Evolutionary conservation across 2,113 vertebrate species (phyloP).

Genomic region (Nothoprocta pentlandii): DNA sequence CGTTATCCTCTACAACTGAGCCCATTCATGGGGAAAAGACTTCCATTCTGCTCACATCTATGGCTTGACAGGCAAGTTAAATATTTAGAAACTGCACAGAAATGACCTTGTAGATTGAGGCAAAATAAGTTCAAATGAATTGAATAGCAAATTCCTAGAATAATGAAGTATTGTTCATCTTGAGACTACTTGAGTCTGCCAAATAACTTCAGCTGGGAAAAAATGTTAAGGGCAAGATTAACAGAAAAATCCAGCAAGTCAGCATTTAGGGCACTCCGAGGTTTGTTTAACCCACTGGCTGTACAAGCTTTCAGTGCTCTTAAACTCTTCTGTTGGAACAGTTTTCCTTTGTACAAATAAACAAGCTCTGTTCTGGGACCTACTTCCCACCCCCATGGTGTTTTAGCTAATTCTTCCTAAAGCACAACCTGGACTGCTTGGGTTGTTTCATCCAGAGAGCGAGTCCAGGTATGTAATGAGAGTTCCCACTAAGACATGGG

Average conservation of each 20-base stretch:
- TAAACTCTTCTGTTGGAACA: not conserved
- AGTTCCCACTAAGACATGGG: not conserved
- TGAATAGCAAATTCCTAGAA: constrained; percentile 23
- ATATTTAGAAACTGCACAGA: not conserved
- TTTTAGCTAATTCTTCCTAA: not conserved
- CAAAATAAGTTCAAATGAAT: not conserved
- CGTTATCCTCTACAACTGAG: not conserved
- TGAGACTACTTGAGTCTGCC: not conserved
- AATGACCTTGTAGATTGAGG: not conserved
- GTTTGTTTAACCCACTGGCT: not conserved
- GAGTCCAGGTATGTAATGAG: not conserved
- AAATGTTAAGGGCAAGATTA: not conserved
- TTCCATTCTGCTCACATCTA: accelerated
- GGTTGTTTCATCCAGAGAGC: not conserved
- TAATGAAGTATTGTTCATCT: constrained; percentile 19
- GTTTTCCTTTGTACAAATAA: not conserved
- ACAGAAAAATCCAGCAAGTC: constrained; percentile 34
- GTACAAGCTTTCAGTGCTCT: not conserved
- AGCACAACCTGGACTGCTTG: not conserved
- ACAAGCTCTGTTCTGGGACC: not conserved
- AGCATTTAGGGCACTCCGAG: not conserved
- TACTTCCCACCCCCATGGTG: not conserved
- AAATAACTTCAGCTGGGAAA: constrained; percentile 35
- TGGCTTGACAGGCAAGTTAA: not conserved
- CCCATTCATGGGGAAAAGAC: accelerated